Base-by-base conservation (phyloP, 2,888 invertebrate species). In the Loripinus fragilis region DNA sequence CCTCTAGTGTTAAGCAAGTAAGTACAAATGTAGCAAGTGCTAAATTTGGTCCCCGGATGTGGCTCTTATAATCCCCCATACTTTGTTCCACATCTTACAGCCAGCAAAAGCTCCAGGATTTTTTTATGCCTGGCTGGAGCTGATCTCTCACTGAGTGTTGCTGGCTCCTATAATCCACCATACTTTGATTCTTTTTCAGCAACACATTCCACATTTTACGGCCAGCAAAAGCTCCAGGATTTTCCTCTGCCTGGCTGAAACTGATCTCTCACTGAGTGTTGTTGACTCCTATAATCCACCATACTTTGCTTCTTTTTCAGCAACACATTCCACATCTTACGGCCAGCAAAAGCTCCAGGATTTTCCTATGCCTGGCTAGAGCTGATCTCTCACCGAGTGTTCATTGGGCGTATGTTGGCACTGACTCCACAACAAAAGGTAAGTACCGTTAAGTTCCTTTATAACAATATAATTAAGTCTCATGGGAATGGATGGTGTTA, bases 281-380 rank as follows among this genome's bases (percentile, higher is more conserved):
- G 41, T 41, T n/a, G n/a, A n/a, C n/a, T n/a, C n/a, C n/a, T n/a
- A n/a, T 50, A 67, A 50, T 38, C 85, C 91, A 20, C 88, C 94
- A 94, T 93, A 98, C 99, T 94, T 97, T 45, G 15, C n/a, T 45
- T 45, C 15, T 67, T 52, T 85, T 91, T 17, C 88, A 94, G 94
- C 93, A 98, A 99, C 94, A 97, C 98, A 0, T 95, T 99, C 86
- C 98, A 98, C 91, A 97, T 98, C 88, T 95, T 99, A 85, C 95
- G 98, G 75, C 99, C 99, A 15, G 96, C 96, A 65, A 96, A 97
- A 88, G 98, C 98, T 0, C 98, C 99, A 0, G 98, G 98, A 0
- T 99, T 99, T 94, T 97, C 98, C 76, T 99, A 98, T 94, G 98
- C 99, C 1, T 99, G 99, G 99, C 94, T 99, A 76, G 99, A 99